These are phyloP conservation scores for Staurois parvus DNA, from an alignment of 2,797 vertebrate genomes.

Conservation along the genomic window DNA sequence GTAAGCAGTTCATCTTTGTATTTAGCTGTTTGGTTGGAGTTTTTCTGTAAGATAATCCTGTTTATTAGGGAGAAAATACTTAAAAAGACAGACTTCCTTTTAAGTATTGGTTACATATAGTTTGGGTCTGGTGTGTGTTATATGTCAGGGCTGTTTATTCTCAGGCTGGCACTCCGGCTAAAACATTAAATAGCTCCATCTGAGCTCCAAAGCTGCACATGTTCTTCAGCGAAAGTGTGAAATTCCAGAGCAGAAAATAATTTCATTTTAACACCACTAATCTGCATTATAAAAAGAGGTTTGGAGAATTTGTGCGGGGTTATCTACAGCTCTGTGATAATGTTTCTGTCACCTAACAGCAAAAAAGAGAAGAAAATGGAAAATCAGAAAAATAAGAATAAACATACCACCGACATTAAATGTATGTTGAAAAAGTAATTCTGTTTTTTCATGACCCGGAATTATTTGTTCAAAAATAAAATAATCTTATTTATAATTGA, in stretches of 20 bases:
- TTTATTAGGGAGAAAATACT: no score
- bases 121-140: no score
- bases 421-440: not conserved
- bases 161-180: not conserved
- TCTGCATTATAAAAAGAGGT: slow-evolving; percentile 35
- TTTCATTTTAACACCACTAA: slow-evolving; percentile 47
- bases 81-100: no score
- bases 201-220: not conserved
- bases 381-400: slow-evolving; percentile 16
- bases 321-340: slow-evolving; percentile 35
- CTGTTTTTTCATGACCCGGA: not conserved
- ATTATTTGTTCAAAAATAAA: slow-evolving; percentile 7
- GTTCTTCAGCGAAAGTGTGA: slow-evolving; percentile 20
- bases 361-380: slow-evolving; percentile 24
- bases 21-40: no score
- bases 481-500: not conserved
- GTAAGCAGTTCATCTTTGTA: no score
- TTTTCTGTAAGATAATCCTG: no score
- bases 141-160: no score
- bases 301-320: slow-evolving; percentile 18
- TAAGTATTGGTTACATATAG: no score
- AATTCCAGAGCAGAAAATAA: slow-evolving; percentile 29
- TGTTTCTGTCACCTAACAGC: slow-evolving; percentile 24
- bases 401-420: not conserved
- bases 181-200: not conserved